Percentiles rank a stretch among this genome's conserved stretches.
phyloP scores from a whole-genome alignment of 1,140 invertebrate genomes.

The Arctopsyche grandis region DNA sequence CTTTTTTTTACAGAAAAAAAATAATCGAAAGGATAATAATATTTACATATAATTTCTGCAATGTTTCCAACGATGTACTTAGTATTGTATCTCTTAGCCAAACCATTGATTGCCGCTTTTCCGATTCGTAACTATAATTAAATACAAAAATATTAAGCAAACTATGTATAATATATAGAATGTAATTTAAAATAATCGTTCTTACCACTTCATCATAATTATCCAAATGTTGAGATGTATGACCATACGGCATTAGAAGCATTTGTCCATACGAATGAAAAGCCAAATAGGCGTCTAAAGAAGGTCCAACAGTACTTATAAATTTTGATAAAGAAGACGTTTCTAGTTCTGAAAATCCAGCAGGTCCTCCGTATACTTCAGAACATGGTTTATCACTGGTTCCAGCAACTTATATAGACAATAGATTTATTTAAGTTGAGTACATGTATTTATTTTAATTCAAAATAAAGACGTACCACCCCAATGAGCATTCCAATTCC shows the following conservation, averaged over 20 bases:
- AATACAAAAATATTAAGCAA: neutral
- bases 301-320: constrained; percentile 58
- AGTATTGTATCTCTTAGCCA: constrained; percentile 67
- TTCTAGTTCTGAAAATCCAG: constrained; percentile 79
- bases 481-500: constrained; percentile 72
- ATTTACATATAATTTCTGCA: constrained; percentile 69
- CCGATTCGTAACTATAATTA: constrained; percentile 60
- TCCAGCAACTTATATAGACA: constrained; percentile 64
- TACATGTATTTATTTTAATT: constrained; percentile 54
- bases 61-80: constrained; percentile 64
- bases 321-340: constrained; percentile 66
- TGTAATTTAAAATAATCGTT: constrained; percentile 26
- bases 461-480: constrained; percentile 58
- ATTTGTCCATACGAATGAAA: constrained; percentile 84
- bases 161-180: neutral
- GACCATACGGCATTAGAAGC: constrained; percentile 77
- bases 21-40: neutral
- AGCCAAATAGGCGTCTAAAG: constrained; percentile 65
- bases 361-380: constrained; percentile 73
- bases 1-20: neutral
- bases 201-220: constrained; percentile 74
- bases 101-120: constrained; percentile 60
- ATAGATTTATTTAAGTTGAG: neutral
- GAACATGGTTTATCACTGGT: constrained; percentile 72
- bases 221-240: constrained; percentile 67